Percentiles rank a stretch among this genome's conserved stretches.
Evolutionary conservation across 1,140 invertebrate species (phyloP).

Genomic region (Trinorchestia longiramus): DNA sequence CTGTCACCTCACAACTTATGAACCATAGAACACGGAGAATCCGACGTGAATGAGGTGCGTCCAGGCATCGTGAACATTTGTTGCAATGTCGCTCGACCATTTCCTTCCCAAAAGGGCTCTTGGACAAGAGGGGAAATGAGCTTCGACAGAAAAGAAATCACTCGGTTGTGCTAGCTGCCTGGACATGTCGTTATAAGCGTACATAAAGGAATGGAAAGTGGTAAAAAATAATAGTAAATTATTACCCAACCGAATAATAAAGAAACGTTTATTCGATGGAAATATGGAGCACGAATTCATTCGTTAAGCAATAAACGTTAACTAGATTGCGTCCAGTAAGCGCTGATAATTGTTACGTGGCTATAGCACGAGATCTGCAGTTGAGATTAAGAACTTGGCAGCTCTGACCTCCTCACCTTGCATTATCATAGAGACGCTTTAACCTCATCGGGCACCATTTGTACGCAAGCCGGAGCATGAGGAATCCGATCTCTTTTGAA

Average conservation of each 20-base stretch:
- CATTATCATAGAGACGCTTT: slow-evolving; percentile 20
- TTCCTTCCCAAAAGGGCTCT: neutral
- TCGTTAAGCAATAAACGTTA: neutral
- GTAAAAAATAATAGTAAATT: neutral
- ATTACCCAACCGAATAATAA: neutral
- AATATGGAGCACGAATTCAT: neutral
- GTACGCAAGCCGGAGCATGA: slow-evolving; percentile 21
- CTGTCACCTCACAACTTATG: slow-evolving; percentile 36
- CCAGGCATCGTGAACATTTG: neutral
- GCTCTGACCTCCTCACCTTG: slow-evolving; percentile 34
- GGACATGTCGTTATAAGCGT: neutral
- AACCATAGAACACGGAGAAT: slow-evolving; percentile 27
- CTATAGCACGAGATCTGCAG: neutral
- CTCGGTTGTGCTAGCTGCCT: neutral
- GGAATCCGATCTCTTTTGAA: slow-evolving; percentile 41
- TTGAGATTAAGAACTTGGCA: slow-evolving; percentile 26
- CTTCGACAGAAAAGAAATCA: neutral
- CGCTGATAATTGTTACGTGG: slow-evolving; percentile 23
- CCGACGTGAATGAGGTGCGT: slow-evolving; percentile 42
- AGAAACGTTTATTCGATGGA: neutral
- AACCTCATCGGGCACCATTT: slow-evolving; percentile 24
- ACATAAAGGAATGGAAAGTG: neutral
- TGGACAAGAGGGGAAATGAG: neutral
- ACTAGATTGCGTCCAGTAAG: slow-evolving; percentile 10
- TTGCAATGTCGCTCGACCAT: neutral